These are phyloP conservation scores for Trypoxylus dichotomus DNA, from an alignment of 1,140 invertebrate genomes.

Conservation along the genomic window DNA sequence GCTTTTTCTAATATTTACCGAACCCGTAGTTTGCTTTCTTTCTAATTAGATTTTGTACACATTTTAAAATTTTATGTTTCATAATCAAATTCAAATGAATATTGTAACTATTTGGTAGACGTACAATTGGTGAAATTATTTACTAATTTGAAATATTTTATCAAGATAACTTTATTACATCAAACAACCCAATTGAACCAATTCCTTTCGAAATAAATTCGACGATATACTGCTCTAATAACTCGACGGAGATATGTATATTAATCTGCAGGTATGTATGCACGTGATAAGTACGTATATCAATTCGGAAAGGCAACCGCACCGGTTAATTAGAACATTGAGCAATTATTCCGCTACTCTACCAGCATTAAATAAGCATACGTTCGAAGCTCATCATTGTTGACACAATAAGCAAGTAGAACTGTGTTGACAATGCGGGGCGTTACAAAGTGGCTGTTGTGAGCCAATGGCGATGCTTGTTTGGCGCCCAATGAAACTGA, in stretches of 20 bases:
- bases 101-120: too few species aligned
- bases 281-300: not conserved
- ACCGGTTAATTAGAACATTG: slow-evolving; percentile 6
- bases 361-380: not conserved
- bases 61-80: too few species aligned
- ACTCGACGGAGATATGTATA: not conserved
- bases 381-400: slow-evolving; percentile 3
- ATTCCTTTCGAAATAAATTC: too few species aligned
- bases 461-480: slow-evolving; percentile 43
- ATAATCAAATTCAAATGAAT: too few species aligned
- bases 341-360: not conserved
- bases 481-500: slow-evolving; percentile 49
- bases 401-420: slow-evolving; percentile 29
- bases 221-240: too few species aligned
- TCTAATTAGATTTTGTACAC: too few species aligned
- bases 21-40: too few species aligned
- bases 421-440: slow-evolving; percentile 28
- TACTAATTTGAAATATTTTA: not conserved
- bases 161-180: not conserved
- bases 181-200: not conserved
- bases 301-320: not conserved
- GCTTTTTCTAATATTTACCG: too few species aligned
- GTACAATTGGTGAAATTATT: too few species aligned
- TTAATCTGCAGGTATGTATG: not conserved
- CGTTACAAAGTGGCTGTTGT: slow-evolving; percentile 27